Evolutionary conservation across 2,113 vertebrate genomes (phyloP), one percentile per base, ranked within the genome.

Genomic region (Fulmarus glacialis): DNA sequence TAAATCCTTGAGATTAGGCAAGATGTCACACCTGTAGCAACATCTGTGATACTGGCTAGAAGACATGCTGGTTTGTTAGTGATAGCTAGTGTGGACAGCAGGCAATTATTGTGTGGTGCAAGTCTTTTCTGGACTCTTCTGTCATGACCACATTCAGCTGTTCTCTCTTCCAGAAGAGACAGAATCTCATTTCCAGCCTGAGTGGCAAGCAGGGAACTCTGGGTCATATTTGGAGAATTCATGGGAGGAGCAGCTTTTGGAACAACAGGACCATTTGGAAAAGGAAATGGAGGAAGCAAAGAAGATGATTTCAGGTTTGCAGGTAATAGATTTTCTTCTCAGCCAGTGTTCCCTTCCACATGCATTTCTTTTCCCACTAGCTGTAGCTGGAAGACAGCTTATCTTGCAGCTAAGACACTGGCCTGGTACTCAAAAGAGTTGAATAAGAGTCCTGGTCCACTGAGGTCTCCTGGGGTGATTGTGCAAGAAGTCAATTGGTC

Each of bases 251-350:
- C 98, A 99, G 90, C 97, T 99, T 68, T 87, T 99, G 97, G 99
- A 99, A 55, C 99, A 99, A 91, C 99, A 99, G 97, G 99, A 99
- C 95, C 98, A 99, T 86, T 97, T 99, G 97, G 99, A 99, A 87
- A 99, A 98, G 96, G 99, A 99, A 79, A 99, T 99, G 98, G 98
- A 99, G 87, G 99, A 99, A 95, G 99, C 99, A 0, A 99, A 99
- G 75, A 99, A 98, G 97, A 99, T 99, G 99, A 99, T 99, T 96
- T 99, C 99, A 16, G 98, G 99, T 86, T 95, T 99, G 52, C 99
- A 99, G 99, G 99, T 99, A 97, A 89, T 8, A 24, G 48, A 27
- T 81, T 86, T 79, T 34, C 55, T 34, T 48, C 63, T 55, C 21
- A 48, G 24, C 8, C n/a, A 24, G 8, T 0, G 3, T 21, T 78